phyloP scores from a whole-genome alignment of 64 coral and sea anemone genomes.

The Porites lutea region DNA sequence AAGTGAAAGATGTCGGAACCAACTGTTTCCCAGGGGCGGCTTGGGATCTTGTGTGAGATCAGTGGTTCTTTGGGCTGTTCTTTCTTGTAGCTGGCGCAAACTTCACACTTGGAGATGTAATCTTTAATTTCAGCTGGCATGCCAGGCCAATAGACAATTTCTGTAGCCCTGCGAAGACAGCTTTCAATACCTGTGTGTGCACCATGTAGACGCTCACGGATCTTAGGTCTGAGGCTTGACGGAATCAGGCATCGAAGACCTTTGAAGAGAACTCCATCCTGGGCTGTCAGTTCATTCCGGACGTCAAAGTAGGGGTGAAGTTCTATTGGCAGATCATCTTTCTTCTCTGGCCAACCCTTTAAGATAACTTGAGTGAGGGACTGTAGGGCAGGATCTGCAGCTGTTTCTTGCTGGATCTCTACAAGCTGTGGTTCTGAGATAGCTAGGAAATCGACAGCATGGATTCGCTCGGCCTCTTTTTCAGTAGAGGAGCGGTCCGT shows the following conservation, averaged over 20 bases:
- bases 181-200: slow-evolving; percentile 7
- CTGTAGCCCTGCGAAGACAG: not conserved
- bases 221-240: not conserved
- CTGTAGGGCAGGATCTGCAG: not conserved
- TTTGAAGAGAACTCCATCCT: not conserved
- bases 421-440: slow-evolving; percentile 7
- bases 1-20: slow-evolving; percentile 21
- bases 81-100: not conserved
- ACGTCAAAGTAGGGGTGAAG: slow-evolving; percentile 18
- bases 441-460: not conserved
- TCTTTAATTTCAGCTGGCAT: slow-evolving; percentile 3
- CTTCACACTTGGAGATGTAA: slow-evolving; percentile 12
- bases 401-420: slow-evolving; percentile 27
- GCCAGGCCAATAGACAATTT: slow-evolving; percentile 14
- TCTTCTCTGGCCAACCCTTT: slow-evolving; percentile 1
- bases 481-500: no score
- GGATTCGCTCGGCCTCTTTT: not conserved
- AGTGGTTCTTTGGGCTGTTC: not conserved
- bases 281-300: not conserved
- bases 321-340: not conserved
- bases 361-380: not conserved
- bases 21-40: slow-evolving; percentile 39
- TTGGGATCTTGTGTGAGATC: slow-evolving; percentile 27
- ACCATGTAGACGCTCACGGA: not conserved
- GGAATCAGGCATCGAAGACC: not conserved